Evolutionary conservation across 2,888 invertebrate species (phyloP), one percentile per base, ranked within the genome.

Genomic region (Drepana falcataria): DNA sequence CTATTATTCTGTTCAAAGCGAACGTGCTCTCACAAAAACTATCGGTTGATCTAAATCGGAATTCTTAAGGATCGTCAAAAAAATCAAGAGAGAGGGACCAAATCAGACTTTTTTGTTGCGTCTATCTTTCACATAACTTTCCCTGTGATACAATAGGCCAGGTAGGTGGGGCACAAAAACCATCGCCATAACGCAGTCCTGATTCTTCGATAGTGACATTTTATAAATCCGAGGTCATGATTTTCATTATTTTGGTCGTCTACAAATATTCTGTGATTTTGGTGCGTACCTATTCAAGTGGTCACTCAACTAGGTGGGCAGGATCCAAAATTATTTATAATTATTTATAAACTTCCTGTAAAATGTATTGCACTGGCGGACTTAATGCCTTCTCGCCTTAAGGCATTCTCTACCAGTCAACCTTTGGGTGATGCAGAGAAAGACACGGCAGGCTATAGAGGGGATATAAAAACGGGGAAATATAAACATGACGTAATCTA

Each of bases 51-150:
- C 83, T 78, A 79, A 81, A 85, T 85, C 76, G 76, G 78, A 83
- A 84, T 87, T 85, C 75, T 74, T 75, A 72, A 77, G 81, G 80
- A 75, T 74, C 72, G 72, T 62, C 66, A 74, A 77, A 79, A 80
- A 77, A 77, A 75, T 71, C 77, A 71, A 77, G 73, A 75, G 76
- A 76, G 73, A 64, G 68, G 70, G 73, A 77, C 73, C 83, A 84
- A 87, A 86, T 85, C 82, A 75, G 63, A 64, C 59, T 66, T 80
- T 85, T 85, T 85, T 85, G 83, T 74, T 77, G 56, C 59, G 65
- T 71, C 70, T 69, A 65, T 83, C 86, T 88, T 87, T 87, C 86
- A 81, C 84, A 79, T 83, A 82, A 87, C 89, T 90, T 90, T 90
- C 90, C 81, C 86, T 75, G 62, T 69, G 72, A 68, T 73, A 85